Conservation (phyloP, 92 coral and sea anemone genomes). For the Blastomussa wellsi region DNA sequence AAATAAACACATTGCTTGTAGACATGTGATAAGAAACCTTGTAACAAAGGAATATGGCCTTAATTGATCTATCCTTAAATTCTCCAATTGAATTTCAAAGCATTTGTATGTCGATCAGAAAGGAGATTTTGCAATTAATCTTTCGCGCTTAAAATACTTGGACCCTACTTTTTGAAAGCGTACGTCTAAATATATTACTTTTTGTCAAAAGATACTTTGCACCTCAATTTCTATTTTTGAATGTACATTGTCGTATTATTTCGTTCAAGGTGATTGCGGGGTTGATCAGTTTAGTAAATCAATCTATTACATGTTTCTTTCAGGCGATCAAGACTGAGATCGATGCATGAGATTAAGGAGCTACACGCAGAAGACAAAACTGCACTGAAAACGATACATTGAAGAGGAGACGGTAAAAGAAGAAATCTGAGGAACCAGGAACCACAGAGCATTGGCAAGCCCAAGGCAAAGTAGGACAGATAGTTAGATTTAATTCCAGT, state of each 20-base stretch:
- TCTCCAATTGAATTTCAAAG: neutral
- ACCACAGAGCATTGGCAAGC: neutral
- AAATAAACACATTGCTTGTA: neutral
- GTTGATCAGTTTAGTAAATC: too few relatives aligned
- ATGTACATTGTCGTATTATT: too few relatives aligned
- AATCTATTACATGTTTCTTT: too few relatives aligned
- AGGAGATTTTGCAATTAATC: neutral
- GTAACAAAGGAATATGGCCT: neutral
- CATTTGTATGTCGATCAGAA: neutral
- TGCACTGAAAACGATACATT: too few relatives aligned
- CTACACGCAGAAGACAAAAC: too few relatives aligned
- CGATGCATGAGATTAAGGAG: too few relatives aligned
- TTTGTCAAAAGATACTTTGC: too few relatives aligned
- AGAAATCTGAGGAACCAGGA: too few relatives aligned
- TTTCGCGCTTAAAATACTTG: too few relatives aligned
- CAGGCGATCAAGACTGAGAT: too few relatives aligned
- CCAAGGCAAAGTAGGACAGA: neutral
- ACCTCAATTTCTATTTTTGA: too few relatives aligned
- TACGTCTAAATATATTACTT: neutral
- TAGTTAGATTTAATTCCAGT: neutral
- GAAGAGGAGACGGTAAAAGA: neutral
- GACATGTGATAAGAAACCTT: neutral
- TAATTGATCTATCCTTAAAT: neutral
- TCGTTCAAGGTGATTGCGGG: too few relatives aligned
- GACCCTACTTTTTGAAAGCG: neutral